phyloP scores from a whole-genome alignment of 2,888 invertebrate genomes.

The Polia nebulosa region DNA sequence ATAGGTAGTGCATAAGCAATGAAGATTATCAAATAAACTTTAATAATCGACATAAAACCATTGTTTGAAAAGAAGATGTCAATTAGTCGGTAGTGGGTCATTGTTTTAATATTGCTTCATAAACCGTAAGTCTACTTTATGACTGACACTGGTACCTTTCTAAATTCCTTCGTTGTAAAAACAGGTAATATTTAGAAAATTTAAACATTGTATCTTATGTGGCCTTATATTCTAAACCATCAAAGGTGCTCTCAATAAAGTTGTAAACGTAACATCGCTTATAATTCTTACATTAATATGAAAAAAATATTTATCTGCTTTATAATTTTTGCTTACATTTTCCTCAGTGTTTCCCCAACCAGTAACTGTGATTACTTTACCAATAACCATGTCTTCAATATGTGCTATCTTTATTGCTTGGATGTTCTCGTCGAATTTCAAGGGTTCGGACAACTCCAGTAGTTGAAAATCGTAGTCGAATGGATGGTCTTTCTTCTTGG shows the following conservation, averaged over 20 bases:
- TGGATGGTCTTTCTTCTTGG: constrained; percentile 80
- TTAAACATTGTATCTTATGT: no score
- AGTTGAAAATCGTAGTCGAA: constrained; percentile 87
- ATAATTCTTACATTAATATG: neutral
- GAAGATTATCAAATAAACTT: neutral
- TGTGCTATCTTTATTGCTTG: constrained; percentile 84
- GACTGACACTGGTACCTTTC: neutral
- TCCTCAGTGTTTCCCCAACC: constrained; percentile 88
- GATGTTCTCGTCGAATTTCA: constrained; percentile 79
- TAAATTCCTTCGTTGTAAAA: constrained; percentile 12
- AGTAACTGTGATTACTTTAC: constrained; percentile 84
- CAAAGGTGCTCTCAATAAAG: neutral
- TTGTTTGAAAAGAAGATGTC: neutral
- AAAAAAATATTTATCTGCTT: neutral
- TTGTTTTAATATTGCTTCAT: neutral
- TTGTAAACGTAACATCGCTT: neutral
- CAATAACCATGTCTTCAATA: constrained; percentile 85
- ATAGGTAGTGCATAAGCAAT: neutral
- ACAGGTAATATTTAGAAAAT: neutral
- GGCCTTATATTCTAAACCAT: neutral
- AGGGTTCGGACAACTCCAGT: constrained; percentile 74
- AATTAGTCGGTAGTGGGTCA: neutral
- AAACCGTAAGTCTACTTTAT: neutral
- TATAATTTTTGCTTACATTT: constrained; percentile 78
- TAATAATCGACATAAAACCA: neutral